These are phyloP conservation scores for Vulpes lagopus DNA, from an alignment of 2,113 vertebrate species.

Conservation along the genomic window DNA sequence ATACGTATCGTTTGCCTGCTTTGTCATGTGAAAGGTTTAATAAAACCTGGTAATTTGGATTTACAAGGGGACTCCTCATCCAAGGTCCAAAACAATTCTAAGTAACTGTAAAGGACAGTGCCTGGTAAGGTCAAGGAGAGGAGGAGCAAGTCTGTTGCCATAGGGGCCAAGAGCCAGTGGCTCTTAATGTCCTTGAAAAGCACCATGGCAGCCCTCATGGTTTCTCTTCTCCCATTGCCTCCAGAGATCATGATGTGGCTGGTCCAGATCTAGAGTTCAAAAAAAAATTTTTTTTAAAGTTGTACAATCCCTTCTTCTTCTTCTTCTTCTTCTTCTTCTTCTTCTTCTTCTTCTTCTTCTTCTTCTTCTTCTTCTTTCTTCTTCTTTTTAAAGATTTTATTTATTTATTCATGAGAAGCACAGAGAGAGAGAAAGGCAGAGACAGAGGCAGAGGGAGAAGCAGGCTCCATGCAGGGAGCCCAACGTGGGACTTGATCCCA, in stretches of 20 bases:
- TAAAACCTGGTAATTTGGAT: conserved; percentile 3
- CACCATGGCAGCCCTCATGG: not conserved
- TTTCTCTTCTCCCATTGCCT: not conserved
- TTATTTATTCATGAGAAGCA: too few species aligned
- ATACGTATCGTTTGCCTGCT: not conserved
- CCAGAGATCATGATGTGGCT: not conserved
- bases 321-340: too few species aligned
- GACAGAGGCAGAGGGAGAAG: too few species aligned
- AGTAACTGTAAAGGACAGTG: not conserved
- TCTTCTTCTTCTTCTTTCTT: too few species aligned
- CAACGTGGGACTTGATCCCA: too few species aligned
- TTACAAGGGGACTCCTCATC: not conserved
- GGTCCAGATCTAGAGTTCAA: not conserved
- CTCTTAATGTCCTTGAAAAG: not conserved
- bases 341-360: too few species aligned
- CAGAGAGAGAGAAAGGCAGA: too few species aligned
- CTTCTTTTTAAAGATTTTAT: too few species aligned
- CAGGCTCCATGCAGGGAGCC: too few species aligned
- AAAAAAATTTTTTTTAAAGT: not conserved
- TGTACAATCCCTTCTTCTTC: not conserved
- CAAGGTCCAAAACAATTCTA: not conserved
- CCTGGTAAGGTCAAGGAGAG: not conserved
- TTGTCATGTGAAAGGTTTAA: not conserved
- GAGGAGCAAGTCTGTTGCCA: too few species aligned
- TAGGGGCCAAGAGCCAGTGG: not conserved